phyloP scores from a whole-genome alignment of 2,888 invertebrate genomes.

The Ochropleura plecta region DNA sequence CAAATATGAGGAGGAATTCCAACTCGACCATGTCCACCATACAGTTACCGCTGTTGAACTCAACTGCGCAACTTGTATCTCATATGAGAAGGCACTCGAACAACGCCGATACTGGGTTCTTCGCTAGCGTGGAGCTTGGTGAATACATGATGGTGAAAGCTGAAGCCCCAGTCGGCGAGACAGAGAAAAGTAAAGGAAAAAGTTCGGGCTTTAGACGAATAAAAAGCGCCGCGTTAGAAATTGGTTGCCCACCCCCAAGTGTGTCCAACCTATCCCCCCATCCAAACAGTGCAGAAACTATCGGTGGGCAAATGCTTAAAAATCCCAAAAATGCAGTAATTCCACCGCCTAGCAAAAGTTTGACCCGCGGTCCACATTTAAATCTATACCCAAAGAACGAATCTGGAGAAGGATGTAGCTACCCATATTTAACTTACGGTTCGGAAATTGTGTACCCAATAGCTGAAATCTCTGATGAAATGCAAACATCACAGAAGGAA shows the following conservation, averaged over 20 bases:
- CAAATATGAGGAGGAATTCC: constrained; percentile 91
- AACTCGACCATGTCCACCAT: constrained; percentile 92
- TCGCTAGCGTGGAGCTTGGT: constrained; percentile 88
- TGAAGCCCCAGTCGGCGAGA: constrained; percentile 86
- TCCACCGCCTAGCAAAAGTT: constrained; percentile 93
- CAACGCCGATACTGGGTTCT: constrained; percentile 91
- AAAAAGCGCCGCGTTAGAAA: constrained; percentile 93
- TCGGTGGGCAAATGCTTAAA: constrained; percentile 92
- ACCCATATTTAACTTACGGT: constrained; percentile 92
- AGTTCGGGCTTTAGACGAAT: constrained; percentile 92
- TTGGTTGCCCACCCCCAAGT: constrained; percentile 92
- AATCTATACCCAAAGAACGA: constrained; percentile 92
- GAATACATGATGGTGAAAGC: constrained; percentile 89
- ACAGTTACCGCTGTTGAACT: constrained; percentile 89
- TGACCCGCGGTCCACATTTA: constrained; percentile 93
- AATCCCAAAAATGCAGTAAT: constrained; percentile 92
- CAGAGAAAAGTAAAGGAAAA: constrained; percentile 89
- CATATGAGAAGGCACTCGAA: constrained; percentile 91
- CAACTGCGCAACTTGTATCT: constrained; percentile 87
- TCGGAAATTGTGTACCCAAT: constrained; percentile 96
- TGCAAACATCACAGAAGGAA: constrained; percentile 92
- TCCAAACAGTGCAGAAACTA: constrained; percentile 95
- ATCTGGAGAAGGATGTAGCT: constrained; percentile 93
- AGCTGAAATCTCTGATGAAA: constrained; percentile 96
- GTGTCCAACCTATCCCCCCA: constrained; percentile 94